phyloP scores from a whole-genome alignment of 2,113 vertebrate genomes.

The Anolis sagrei region DNA sequence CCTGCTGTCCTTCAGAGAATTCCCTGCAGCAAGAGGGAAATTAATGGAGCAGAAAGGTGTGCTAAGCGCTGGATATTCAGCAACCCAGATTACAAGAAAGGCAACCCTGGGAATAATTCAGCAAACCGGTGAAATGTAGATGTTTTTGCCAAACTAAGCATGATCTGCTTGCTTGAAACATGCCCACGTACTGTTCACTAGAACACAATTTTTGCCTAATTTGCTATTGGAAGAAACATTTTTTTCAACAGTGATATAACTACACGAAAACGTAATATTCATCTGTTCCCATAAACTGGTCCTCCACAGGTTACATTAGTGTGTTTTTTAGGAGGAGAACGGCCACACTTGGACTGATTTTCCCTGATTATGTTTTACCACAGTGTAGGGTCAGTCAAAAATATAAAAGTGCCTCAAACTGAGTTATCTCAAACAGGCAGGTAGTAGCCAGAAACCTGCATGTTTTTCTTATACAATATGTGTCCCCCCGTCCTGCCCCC shows the following conservation, averaged over 20 bases:
- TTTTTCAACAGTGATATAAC: not conserved
- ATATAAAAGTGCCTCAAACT: not conserved
- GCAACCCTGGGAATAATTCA: not conserved
- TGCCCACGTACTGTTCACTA: not conserved
- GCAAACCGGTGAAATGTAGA: not conserved
- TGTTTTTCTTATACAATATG: not conserved
- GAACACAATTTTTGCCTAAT: not conserved
- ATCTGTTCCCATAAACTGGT: not conserved
- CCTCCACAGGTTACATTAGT: not conserved
- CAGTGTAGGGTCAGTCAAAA: not conserved
- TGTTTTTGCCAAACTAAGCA: not conserved
- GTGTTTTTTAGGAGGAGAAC: not conserved
- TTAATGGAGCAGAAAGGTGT: not conserved
- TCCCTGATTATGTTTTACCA: not conserved
- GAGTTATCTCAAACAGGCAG: not conserved
- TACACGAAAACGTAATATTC: not conserved
- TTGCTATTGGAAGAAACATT: not conserved
- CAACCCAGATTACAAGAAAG: not conserved
- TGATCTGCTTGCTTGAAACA: not conserved
- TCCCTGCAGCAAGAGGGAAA: not conserved
- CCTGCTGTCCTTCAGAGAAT: slow-evolving; percentile 1
- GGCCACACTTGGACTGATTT: not conserved
- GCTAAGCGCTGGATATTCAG: not conserved
- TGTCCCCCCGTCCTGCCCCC: no score
- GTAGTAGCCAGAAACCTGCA: not conserved